Evolutionary conservation across 2,797 vertebrate genomes (phyloP).

Genomic region (Streptopelia turtur): DNA sequence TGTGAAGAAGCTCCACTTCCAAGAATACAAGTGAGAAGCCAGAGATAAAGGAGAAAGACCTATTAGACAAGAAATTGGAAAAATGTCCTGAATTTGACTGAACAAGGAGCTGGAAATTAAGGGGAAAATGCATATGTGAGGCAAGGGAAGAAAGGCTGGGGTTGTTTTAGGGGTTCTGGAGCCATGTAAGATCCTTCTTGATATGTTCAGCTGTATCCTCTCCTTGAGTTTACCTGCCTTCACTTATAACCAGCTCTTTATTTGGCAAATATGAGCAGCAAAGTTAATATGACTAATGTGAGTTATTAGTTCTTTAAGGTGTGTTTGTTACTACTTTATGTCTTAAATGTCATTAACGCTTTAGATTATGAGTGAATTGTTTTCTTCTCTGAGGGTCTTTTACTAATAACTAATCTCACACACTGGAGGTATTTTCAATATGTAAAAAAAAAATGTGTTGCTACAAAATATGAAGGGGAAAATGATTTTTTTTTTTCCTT

Average conservation of each 20-base stretch:
- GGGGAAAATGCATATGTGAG: background rate
- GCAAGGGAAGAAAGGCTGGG: background rate
- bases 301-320: background rate
- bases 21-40: background rate
- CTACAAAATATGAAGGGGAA: background rate
- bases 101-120: background rate
- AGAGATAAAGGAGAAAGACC: background rate
- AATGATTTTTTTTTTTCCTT: background rate
- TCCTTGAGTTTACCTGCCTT: background rate
- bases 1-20: background rate
- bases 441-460: background rate
- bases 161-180: background rate
- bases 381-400: background rate
- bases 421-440: background rate
- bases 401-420: background rate
- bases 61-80: background rate
- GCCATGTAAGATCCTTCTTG: background rate
- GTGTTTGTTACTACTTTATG: background rate
- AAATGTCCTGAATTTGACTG: background rate
- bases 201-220: background rate
- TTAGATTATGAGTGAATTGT: background rate
- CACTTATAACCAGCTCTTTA: background rate
- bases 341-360: conserved; percentile 17
- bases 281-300: background rate
- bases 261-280: background rate